Evolutionary conservation across 2,113 vertebrate genomes (phyloP).

Genomic region (Oryzias celebensis): DNA sequence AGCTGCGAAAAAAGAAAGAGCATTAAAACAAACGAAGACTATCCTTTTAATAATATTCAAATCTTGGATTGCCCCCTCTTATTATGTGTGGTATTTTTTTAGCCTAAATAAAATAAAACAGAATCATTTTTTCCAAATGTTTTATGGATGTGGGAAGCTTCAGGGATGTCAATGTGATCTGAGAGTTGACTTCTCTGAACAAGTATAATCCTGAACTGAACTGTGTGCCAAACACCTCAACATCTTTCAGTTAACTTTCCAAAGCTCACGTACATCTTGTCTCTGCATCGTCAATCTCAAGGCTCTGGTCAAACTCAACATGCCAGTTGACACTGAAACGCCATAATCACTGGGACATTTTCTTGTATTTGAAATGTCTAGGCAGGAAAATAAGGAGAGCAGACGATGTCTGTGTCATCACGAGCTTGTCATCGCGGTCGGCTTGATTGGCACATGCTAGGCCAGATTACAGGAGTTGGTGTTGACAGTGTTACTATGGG

Average conservation of each 20-base stretch:
- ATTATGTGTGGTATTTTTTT: background rate
- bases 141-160: conserved; percentile 16
- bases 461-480: conserved; percentile 63
- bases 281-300: conserved; percentile 60
- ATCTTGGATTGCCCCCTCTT: background rate
- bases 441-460: conserved; percentile 73
- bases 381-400: conserved; percentile 52
- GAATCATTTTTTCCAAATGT: background rate
- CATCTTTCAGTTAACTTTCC: conserved; percentile 51
- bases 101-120: background rate
- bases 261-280: conserved; percentile 62
- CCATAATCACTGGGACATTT: conserved; percentile 70
- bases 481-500: conserved; percentile 66
- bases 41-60: background rate
- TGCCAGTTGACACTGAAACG: conserved; percentile 74
- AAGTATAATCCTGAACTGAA: conserved; percentile 32
- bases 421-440: conserved; percentile 60
- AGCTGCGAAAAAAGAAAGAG: conserved; percentile 36
- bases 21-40: background rate
- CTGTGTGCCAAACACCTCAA: conserved; percentile 46
- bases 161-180: conserved; percentile 36
- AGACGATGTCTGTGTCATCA: conserved; percentile 63
- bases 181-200: conserved; percentile 43
- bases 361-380: conserved; percentile 60
- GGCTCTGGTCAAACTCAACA: conserved; percentile 53